phyloP scores from a whole-genome alignment of 2,888 invertebrate genomes.

The Petrophora chlorosata region DNA sequence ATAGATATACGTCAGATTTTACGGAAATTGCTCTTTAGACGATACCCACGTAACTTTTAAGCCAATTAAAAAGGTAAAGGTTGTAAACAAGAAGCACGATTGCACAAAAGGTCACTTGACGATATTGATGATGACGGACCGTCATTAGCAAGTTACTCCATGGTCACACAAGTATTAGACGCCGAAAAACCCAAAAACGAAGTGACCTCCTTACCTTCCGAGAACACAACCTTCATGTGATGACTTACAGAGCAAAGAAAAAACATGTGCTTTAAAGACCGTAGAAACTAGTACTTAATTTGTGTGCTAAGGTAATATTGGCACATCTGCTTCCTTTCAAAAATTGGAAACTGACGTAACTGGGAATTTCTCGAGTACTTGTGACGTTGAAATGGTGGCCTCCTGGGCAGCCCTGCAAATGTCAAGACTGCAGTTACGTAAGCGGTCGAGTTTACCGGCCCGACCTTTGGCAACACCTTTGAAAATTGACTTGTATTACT shows the following conservation, averaged over 20 bases:
- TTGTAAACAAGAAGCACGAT: constrained; percentile 1
- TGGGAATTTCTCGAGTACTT: constrained; percentile 62
- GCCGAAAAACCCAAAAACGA: constrained; percentile 19
- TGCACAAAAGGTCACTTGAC: constrained; percentile 17
- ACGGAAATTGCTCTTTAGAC: constrained; percentile 7
- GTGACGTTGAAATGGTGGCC: constrained; percentile 47
- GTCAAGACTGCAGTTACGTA: constrained; percentile 68
- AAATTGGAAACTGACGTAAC: constrained; percentile 59
- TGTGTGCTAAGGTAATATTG: constrained; percentile 35
- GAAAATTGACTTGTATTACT: constrained; percentile 65
- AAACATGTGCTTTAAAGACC: constrained; percentile 1
- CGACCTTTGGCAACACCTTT: constrained; percentile 69
- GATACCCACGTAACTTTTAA: too few relatives aligned
- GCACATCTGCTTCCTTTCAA: constrained; percentile 48
- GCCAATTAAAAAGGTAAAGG: not conserved
- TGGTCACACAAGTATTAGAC: constrained; percentile 12
- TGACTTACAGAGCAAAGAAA: constrained; percentile 13
- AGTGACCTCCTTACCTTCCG: constrained; percentile 20
- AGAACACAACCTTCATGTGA: constrained; percentile 22
- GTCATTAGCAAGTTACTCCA: constrained; percentile 22
- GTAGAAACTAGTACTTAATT: too few relatives aligned
- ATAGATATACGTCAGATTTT: constrained; percentile 1
- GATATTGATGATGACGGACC: constrained; percentile 18
- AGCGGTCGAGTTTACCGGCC: constrained; percentile 48
- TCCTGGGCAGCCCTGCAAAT: constrained; percentile 65